These are phyloP conservation scores for Pseudanteris insignis DNA, from an alignment of 2,888 invertebrate species.

Conservation along the genomic window DNA sequence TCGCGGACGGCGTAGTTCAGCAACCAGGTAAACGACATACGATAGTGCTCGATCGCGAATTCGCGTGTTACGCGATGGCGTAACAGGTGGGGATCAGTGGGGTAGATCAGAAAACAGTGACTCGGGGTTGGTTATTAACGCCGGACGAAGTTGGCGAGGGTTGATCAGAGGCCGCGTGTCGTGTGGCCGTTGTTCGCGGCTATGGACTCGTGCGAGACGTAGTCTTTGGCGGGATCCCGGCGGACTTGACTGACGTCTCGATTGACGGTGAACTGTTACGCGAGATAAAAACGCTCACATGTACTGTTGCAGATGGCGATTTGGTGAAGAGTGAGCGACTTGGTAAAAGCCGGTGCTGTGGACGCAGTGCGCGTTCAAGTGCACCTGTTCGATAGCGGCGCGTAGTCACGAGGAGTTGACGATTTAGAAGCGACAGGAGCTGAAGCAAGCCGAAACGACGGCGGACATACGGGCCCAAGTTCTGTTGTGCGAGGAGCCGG, in stretches of 20 bases:
- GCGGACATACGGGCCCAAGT: conserved; percentile 26
- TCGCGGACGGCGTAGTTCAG: too few relatives aligned
- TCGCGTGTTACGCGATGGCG: too few relatives aligned
- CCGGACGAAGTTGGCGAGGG: too few relatives aligned
- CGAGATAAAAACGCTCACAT: background rate
- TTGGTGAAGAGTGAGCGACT: background rate
- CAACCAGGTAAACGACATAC: too few relatives aligned
- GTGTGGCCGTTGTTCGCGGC: conserved; percentile 9
- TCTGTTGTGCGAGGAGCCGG: conserved; percentile 30
- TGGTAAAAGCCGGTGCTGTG: background rate
- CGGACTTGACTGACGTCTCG: background rate
- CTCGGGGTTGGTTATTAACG: too few relatives aligned
- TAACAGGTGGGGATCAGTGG: too few relatives aligned
- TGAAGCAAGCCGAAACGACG: conserved; percentile 22
- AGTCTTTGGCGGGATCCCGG: conserved; percentile 9
- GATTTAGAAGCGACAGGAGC: conserved; percentile 1
- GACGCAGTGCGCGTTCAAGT: background rate
- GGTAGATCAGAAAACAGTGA: too few relatives aligned
- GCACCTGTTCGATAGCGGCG: background rate
- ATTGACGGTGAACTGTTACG: background rate
- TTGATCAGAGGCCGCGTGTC: background rate
- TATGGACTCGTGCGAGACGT: conserved; percentile 39
- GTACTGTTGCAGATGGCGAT: background rate
- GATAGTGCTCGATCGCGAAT: too few relatives aligned
- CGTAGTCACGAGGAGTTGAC: background rate